Base-by-base conservation (phyloP, 64 coral and sea anemone species). In the Stichodactyla mertensii region DNA sequence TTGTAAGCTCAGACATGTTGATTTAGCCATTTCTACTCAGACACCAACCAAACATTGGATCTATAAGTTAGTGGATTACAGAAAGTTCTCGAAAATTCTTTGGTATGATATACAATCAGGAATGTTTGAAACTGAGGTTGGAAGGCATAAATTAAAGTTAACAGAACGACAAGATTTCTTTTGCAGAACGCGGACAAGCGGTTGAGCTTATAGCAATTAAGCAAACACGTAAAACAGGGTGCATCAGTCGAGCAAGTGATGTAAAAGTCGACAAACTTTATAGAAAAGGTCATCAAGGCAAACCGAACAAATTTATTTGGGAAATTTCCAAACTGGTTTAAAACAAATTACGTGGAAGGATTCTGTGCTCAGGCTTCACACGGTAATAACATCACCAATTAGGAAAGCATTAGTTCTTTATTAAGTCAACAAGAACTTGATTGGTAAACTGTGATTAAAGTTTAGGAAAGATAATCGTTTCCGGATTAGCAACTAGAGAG, bases 371-470 rank as follows among this genome's bases (percentile, higher is more conserved):
- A 74, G 15, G 69, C 13, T 74, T 12, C 9, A 58, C 9, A 58
- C 56, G 7, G n/a, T 8, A 31, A 31, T 74, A 74, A 26, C 23
- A 74, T 26, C 12, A 8, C 69, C 24, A 74, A 74, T 31, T 31
- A 74, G 11, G 69, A 74, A 74, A 74, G 62, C 69, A 14, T 74
- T 12, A 27, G 27, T 74, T 27, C 24, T 74, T 55, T 6, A 53
- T 53, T 81, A 53, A 20, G 52, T 81, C 36, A 81, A 81, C 12
- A 74, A 74, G 7, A 22, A 70, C 6, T 52, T 81, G 78, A 54
- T 81, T 81, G 15, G 6, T 81, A 53, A 81, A 18, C 78, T 81
- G 18, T 19, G 36, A 53, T 81, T 81, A 55, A 81, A 81, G 78
- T 81, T 81, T 55, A 53, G 77, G 18, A 23, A 11, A 74, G 69